Evolutionary conservation across 2,888 invertebrate genomes (phyloP), one percentile per base, ranked within the genome.

Genomic region (Fragum whitleyi): DNA sequence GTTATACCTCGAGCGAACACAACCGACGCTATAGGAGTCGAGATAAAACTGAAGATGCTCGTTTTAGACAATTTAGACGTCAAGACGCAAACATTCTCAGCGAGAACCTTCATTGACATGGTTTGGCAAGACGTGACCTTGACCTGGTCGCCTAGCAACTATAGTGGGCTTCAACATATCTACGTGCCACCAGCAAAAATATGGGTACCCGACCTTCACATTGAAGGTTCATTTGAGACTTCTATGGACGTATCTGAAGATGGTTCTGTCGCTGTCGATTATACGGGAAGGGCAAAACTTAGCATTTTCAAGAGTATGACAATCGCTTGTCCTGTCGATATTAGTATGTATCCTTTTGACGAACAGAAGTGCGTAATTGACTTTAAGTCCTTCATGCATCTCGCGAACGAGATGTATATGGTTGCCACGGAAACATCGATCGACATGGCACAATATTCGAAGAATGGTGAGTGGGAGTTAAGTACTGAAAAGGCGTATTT

Each of bases 341-440:
- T 82, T 3, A 39, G 73, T 19, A 42, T 81, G 16, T 87, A 82
- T 75, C 87, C 87, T 11, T 87, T 86, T 51, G 87, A 87, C 47
- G 70, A 80, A 9, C 87, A 87, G 72, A 74, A 51, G 0, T 87
- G 87, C 70, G 68, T 65, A 0, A 74, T 86, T 14, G 65, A 65
- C 65, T 65, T 65, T 21, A 65, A 65, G 29, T 65, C 65, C 1
- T 65, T 65, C 26, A 65, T 65, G 65, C 65, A 65, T 26, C 65
- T 65, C 16, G 65, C 65, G 2, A 32, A 65, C 19, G 65, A 65
- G 29, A 65, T 65, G 65, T 65, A 65, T 42, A 65, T 65, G 65
- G 65, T 65, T 7, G 65, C 65, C 23, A 26, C 26, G 29, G n/a
- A 61, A 70, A 67, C 70, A n/a, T 11, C 57, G 21, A 36, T 29